phyloP scores from a whole-genome alignment of 2,888 invertebrate species.

The Cantharis rustica region DNA sequence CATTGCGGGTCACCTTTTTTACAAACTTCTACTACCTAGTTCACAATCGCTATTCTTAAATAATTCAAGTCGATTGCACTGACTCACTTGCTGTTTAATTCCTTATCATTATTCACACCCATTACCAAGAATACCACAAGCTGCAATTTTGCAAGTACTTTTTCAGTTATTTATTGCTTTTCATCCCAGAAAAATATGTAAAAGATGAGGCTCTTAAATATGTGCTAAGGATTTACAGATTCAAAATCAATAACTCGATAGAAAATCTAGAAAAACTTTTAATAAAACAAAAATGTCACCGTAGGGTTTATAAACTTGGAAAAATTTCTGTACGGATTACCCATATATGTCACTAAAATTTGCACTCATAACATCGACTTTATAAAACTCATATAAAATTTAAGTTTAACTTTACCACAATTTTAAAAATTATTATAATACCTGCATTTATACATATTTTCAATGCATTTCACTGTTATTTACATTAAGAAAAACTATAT shows the following conservation, averaged over 20 bases:
- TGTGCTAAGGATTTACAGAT: not conserved
- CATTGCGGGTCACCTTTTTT: no score
- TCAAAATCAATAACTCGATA: not conserved
- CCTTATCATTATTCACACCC: no score
- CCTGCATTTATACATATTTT: not conserved
- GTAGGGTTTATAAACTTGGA: not conserved
- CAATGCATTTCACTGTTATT: not conserved
- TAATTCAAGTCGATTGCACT: no score
- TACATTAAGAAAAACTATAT: not conserved
- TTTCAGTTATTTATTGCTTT: no score
- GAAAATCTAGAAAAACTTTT: not conserved
- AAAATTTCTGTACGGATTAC: not conserved
- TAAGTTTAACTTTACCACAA: not conserved
- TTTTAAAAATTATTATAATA: not conserved
- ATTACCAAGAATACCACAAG: no score
- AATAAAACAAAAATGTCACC: not conserved
- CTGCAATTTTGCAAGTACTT: no score
- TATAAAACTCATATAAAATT: not conserved
- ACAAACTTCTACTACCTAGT: no score
- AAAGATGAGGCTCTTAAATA: no score
- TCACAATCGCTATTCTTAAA: no score
- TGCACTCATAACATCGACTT: not conserved
- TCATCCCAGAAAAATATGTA: no score
- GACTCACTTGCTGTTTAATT: no score
- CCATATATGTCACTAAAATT: not conserved